These are phyloP conservation scores for Lacanobia oleracea DNA, from an alignment of 2,888 invertebrate genomes.

Conservation along the genomic window DNA sequence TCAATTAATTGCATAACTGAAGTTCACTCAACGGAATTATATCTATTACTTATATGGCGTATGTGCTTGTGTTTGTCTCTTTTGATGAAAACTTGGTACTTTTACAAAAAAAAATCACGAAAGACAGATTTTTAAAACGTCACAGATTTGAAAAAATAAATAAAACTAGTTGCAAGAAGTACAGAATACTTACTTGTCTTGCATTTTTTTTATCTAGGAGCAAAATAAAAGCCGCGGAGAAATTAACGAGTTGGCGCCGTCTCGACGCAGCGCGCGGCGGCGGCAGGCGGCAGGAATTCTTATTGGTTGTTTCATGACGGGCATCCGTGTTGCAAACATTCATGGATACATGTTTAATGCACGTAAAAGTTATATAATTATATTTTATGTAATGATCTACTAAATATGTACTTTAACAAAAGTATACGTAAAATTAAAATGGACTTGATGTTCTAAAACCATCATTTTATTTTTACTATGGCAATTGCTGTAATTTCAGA, in stretches of 20 bases:
- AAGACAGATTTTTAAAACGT: neutral
- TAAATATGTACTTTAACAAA: neutral
- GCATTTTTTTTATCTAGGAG: constrained; percentile 21
- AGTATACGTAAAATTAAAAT: neutral
- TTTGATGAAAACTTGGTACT: neutral
- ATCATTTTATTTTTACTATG: neutral
- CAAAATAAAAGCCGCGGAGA: constrained; percentile 45
- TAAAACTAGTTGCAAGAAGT: neutral
- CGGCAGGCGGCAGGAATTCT: constrained; percentile 66
- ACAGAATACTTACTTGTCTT: constrained; percentile 9
- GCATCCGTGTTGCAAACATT: constrained; percentile 69
- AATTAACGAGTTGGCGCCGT: constrained; percentile 73
- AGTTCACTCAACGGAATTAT: neutral
- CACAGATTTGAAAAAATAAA: neutral
- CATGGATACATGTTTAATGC: constrained; percentile 41
- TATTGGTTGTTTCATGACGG: constrained; percentile 78
- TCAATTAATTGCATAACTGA: constrained; percentile 1
- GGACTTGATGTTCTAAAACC: neutral
- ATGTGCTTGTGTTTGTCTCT: neutral
- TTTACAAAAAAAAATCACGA: neutral
- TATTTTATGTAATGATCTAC: constrained; percentile 4
- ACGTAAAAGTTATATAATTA: constrained; percentile 13
- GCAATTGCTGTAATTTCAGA: neutral
- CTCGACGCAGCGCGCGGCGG: constrained; percentile 71
- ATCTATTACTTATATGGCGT: neutral